These are phyloP conservation scores for Catagonus wagneri DNA, from an alignment of 2,113 vertebrate species.

Conservation along the genomic window DNA sequence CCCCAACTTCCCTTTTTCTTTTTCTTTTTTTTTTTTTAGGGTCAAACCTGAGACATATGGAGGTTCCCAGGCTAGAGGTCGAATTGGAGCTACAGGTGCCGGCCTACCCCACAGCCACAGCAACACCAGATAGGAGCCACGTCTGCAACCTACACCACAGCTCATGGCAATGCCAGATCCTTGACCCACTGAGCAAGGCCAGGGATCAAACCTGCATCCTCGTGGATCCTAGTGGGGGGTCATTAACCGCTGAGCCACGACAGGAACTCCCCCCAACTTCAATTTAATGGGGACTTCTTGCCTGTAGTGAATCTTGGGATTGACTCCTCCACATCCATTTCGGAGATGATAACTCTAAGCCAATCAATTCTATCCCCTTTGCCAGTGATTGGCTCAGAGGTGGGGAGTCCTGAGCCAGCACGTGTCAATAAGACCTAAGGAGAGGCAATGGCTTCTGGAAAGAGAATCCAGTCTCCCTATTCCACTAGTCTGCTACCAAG, in stretches of 20 bases:
- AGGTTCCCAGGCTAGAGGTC: too few relatives aligned
- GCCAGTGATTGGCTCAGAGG: conserved; percentile 30
- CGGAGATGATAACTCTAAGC: neutral
- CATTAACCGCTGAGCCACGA: too few relatives aligned
- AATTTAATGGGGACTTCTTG: neutral
- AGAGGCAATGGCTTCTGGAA: neutral
- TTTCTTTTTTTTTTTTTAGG: too few relatives aligned
- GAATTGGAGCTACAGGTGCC: too few relatives aligned
- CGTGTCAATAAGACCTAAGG: neutral
- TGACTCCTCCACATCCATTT: neutral
- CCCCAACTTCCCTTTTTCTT: neutral
- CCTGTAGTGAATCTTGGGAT: neutral
- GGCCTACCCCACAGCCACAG: too few relatives aligned
- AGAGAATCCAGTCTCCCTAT: neutral
- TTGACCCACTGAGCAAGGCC: too few relatives aligned
- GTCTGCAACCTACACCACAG: too few relatives aligned
- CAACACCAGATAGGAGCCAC: too few relatives aligned
- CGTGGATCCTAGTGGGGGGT: too few relatives aligned
- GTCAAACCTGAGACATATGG: too few relatives aligned
- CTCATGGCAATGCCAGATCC: too few relatives aligned
- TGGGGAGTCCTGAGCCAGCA: neutral
- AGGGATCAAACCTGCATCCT: too few relatives aligned
- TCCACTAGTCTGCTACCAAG: neutral
- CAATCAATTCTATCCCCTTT: neutral
- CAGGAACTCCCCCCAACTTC: neutral